A percentile compares a stretch with the other conserved stretches of the same genome.
Evolutionary conservation across 2,888 invertebrate genomes (phyloP).

Genomic region (Hipparchia semele): DNA sequence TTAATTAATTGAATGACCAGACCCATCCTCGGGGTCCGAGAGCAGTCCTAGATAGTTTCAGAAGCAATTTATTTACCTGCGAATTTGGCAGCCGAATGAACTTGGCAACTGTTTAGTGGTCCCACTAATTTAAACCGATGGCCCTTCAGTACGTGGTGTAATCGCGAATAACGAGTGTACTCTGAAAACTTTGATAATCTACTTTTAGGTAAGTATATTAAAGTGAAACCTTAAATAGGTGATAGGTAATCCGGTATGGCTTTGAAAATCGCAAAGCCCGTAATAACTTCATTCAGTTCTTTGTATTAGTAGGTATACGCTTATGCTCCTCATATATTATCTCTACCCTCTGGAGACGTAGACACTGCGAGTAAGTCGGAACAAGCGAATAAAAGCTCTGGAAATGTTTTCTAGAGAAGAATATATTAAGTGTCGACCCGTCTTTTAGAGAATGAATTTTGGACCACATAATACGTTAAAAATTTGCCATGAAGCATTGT

Average conservation of each 20-base stretch:
- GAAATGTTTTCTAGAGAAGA: no score
- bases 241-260: background rate
- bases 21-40: constrained; percentile 11
- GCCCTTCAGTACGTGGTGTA: constrained; percentile 37
- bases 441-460: no score
- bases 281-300: no score
- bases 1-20: constrained; percentile 24
- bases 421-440: no score
- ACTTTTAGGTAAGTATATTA: background rate
- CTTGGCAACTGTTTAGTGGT: constrained; percentile 40
- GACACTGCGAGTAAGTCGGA: no score
- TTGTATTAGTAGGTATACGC: no score
- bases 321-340: no score
- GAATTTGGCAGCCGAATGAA: constrained; percentile 37
- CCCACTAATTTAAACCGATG: constrained; percentile 40
- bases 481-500: no score
- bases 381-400: no score
- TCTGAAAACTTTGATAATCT: background rate
- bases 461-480: no score
- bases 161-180: constrained; percentile 29
- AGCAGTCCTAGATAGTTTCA: constrained; percentile 32
- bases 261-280: no score
- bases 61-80: constrained; percentile 40
- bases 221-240: background rate
- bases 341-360: no score